Base-by-base conservation (phyloP, 2,797 vertebrate genomes). In the Mus minutoides region DNA sequence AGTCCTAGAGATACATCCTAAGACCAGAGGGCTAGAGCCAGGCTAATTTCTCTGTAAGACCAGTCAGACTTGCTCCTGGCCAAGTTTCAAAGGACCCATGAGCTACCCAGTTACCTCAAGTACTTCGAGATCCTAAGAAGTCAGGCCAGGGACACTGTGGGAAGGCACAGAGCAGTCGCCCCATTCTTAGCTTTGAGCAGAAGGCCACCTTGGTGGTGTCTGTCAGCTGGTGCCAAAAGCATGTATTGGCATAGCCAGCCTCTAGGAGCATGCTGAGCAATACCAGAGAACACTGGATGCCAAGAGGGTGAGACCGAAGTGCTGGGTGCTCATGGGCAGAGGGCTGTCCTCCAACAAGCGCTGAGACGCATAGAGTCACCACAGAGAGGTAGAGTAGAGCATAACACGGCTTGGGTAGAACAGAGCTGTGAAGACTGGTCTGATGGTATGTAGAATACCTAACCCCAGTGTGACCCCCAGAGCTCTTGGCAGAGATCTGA, bases 281-380 rank as follows among this genome's bases (percentile, higher is more conserved):
- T 31, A 76, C 17, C 49, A 73, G 46, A 34, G 54, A 0, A 0
- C 24, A 34, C 12, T 16, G 13, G 9, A 85, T 7, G 37, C 37
- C 2, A 1, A 0, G 2, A 60, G 40, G 24, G 43, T 9, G 73
- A 69, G 29, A n/a, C 82, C 3, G 2, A 0, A 0, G 40, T 2
- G 78, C 24, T 1, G 78, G 93, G 37, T 37, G 40, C 6, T 24
- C 46, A 24, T 21, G 67, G n/a, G 2, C 7, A 9, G 84, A 82
- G 69, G 34, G 29, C 13, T 46, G 37, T 13, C 34, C 46, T 64
- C 13, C 52, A 4, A 21, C 0, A 13, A 40, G 79, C 2, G 10
- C 64, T 9, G 0, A 1, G 64, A 43, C 5, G 14, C n/a, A n/a
- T n/a, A n/a, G n/a, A n/a, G n/a, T n/a, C n/a, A n/a, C n/a, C n/a